Evolutionary conservation across 2,888 invertebrate species (phyloP).

Genomic region (Galerucella nymphaeae): DNA sequence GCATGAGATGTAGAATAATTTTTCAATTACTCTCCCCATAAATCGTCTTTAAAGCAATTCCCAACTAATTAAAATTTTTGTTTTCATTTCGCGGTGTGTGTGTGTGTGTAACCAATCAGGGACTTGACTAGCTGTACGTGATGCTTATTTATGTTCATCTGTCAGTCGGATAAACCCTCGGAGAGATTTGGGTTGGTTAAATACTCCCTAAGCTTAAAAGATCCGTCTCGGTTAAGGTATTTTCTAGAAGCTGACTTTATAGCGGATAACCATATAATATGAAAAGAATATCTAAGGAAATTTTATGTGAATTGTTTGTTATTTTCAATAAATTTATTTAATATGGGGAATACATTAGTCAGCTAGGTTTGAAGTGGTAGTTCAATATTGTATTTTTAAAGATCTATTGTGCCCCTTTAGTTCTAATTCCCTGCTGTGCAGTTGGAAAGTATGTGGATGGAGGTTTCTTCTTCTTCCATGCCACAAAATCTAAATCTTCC

Average conservation of each 20-base stretch:
- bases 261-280: not conserved
- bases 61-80: not conserved
- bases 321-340: not conserved
- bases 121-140: not conserved
- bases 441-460: no score
- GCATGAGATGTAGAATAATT: no score
- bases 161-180: not conserved
- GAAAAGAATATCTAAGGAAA: not conserved
- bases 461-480: no score
- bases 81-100: not conserved
- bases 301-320: constrained; percentile 5
- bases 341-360: not conserved
- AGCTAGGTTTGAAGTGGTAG: not conserved
- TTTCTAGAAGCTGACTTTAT: not conserved
- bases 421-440: no score
- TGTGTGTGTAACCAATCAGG: not conserved
- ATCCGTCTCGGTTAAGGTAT: not conserved
- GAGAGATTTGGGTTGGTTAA: not conserved
- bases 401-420: no score
- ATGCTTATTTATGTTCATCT: not conserved
- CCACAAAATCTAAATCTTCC: no score
- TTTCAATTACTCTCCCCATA: no score
- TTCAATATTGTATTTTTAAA: not conserved
- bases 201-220: not conserved
- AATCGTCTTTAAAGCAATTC: no score